These are phyloP conservation scores for Mus musculus DNA, from an alignment of 2,113 vertebrate genomes.

Conservation along the genomic window DNA sequence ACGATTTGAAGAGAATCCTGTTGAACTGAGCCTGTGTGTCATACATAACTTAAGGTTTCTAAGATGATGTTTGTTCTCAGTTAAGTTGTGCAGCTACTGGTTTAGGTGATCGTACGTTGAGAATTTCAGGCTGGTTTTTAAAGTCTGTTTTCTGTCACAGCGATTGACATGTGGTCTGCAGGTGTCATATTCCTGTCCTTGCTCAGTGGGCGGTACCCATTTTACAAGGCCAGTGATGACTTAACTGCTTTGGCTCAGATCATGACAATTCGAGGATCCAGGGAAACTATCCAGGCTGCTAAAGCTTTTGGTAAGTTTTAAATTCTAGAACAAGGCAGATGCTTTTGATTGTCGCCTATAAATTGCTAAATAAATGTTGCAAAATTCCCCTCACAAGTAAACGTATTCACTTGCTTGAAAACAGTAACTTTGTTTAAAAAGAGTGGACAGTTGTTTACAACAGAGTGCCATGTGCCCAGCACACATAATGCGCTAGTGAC, in stretches of 20 bases:
- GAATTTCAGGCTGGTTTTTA: slow-evolving; percentile 53
- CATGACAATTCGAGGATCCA: slow-evolving; percentile 97
- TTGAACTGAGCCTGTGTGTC: background rate
- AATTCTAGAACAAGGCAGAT: slow-evolving; percentile 69
- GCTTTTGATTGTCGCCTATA: slow-evolving; percentile 59
- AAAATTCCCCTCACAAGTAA: slow-evolving; percentile 59
- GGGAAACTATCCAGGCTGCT: slow-evolving; percentile 94
- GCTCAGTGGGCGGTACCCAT: slow-evolving; percentile 97
- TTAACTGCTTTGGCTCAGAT: slow-evolving; percentile 97
- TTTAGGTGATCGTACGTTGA: slow-evolving; percentile 39
- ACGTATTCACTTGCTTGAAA: slow-evolving; percentile 43
- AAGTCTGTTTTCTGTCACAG: slow-evolving; percentile 87
- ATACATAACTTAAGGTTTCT: slow-evolving; percentile 10
- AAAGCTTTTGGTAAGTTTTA: slow-evolving; percentile 92
- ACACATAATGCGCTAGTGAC: background rate
- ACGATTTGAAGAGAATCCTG: background rate
- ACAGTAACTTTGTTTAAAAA: slow-evolving; percentile 3
- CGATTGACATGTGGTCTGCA: slow-evolving; percentile 98
- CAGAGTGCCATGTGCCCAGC: too few relatives aligned
- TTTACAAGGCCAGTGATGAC: slow-evolving; percentile 98
- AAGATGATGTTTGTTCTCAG: background rate
- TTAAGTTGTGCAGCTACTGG: slow-evolving; percentile 3
- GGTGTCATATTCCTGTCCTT: slow-evolving; percentile 97
- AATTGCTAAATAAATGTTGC: slow-evolving; percentile 41
- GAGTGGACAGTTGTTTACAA: background rate